phyloP scores from a whole-genome alignment of 2,888 invertebrate genomes.

The Tortricodes alternella region DNA sequence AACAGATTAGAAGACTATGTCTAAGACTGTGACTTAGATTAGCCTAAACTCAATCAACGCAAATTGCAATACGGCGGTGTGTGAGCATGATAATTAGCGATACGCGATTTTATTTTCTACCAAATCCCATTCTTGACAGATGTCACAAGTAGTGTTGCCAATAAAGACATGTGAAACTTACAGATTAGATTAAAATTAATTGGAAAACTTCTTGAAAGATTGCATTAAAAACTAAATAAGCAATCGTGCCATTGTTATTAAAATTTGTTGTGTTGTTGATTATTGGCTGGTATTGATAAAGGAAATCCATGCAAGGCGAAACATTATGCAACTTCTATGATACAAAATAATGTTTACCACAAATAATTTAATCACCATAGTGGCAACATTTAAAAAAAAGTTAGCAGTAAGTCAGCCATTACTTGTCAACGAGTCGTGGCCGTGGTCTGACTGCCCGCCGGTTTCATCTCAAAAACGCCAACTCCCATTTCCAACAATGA shows the following conservation, averaged over 20 bases:
- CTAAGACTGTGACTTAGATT: too few species aligned
- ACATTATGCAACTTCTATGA: background rate
- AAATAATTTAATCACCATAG: background rate
- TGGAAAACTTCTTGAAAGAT: too few species aligned
- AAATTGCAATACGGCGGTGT: background rate
- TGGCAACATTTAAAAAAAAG: slow-evolving; percentile 30
- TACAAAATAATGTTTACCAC: background rate
- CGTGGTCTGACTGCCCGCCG: slow-evolving; percentile 49
- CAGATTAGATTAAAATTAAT: too few species aligned
- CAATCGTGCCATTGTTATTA: too few species aligned
- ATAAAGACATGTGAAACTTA: too few species aligned
- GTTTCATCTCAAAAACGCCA: too few species aligned
- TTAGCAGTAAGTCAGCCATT: slow-evolving; percentile 38
- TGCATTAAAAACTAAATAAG: too few species aligned
- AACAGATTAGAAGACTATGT: too few species aligned
- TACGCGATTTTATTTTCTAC: slow-evolving; percentile 5
- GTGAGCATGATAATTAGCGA: slow-evolving; percentile 3
- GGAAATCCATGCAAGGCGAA: too few species aligned
- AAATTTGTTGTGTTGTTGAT: too few species aligned
- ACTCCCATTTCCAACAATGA: slow-evolving; percentile 54
- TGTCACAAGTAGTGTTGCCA: slow-evolving; percentile 2
- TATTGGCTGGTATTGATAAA: too few species aligned
- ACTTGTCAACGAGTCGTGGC: slow-evolving; percentile 65
- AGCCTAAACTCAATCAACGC: too few species aligned
- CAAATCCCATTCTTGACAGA: background rate